phyloP scores from a whole-genome alignment of 2,888 invertebrate species.

The Leucozona laternaria region DNA sequence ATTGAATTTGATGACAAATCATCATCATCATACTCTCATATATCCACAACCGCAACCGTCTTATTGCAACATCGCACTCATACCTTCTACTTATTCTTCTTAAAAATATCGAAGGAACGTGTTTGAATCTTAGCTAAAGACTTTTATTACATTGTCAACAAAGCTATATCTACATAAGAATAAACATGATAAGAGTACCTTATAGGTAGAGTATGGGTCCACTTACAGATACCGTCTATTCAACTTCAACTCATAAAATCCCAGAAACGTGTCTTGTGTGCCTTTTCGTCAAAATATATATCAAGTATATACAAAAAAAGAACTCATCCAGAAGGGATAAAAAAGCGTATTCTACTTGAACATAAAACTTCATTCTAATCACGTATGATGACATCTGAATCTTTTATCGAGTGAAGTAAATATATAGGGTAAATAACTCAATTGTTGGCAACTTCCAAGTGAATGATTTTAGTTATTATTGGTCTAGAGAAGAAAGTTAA shows the following conservation, averaged over 20 bases:
- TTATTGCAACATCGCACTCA: neutral
- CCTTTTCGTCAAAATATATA: neutral
- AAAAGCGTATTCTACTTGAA: slow-evolving; percentile 23
- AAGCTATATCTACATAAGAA: slow-evolving; percentile 10
- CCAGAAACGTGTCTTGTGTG: slow-evolving; percentile 51
- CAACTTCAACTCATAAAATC: slow-evolving; percentile 45
- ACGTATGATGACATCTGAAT: slow-evolving; percentile 57
- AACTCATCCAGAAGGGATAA: slow-evolving; percentile 26
- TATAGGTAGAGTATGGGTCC: neutral
- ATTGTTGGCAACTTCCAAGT: neutral
- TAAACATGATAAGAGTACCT: slow-evolving; percentile 35
- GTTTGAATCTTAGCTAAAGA: slow-evolving; percentile 22
- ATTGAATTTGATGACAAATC: slow-evolving; percentile 16
- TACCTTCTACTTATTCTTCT: neutral
- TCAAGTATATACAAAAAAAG: neutral
- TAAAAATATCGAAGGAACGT: slow-evolving; percentile 18
- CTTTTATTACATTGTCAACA: slow-evolving; percentile 52
- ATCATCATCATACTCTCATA: neutral
- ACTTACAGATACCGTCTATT: slow-evolving; percentile 3
- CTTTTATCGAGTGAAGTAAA: slow-evolving; percentile 35
- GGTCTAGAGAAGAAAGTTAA: neutral
- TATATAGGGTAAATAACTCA: neutral
- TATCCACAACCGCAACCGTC: neutral
- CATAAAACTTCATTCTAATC: slow-evolving; percentile 53
- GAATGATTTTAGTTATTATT: no score